These are phyloP conservation scores for Diplosoma virens DNA, from an alignment of 23 tunicate genomes.

Conservation along the genomic window DNA sequence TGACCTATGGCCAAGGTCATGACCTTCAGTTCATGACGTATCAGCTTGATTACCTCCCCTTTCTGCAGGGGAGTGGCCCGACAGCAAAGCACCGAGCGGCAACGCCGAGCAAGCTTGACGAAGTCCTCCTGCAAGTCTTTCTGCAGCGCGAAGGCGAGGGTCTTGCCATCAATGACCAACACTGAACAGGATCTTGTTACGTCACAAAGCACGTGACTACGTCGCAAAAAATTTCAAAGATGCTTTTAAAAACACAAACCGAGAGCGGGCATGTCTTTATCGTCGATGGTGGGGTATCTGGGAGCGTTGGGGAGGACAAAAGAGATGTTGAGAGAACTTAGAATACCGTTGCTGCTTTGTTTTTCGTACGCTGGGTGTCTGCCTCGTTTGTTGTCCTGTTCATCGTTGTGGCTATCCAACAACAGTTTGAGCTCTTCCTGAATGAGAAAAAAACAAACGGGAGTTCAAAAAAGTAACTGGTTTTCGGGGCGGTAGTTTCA, in stretches of 20 bases:
- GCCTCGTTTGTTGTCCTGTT: constrained; percentile 56
- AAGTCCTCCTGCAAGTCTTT: constrained; percentile 77
- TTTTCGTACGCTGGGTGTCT: constrained; percentile 29
- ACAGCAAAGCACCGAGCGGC: constrained; percentile 90
- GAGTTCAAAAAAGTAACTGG: not conserved
- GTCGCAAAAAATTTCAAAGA: not conserved
- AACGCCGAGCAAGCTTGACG: constrained; percentile 59
- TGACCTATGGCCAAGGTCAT: constrained; percentile 93
- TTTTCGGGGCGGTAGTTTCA: not conserved
- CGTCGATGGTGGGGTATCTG: constrained; percentile 47
- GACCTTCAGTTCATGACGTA: constrained; percentile 62
- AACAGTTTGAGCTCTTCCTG: constrained; percentile 59
- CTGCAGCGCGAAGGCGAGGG: constrained; percentile 77
- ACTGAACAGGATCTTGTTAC: constrained; percentile 21
- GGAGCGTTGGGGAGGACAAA: constrained; percentile 49
- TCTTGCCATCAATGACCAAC: constrained; percentile 83
- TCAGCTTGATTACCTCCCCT: constrained; percentile 90
- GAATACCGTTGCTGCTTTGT: constrained; percentile 18
- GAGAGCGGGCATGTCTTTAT: constrained; percentile 59
- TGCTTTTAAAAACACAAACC: constrained; percentile 25
- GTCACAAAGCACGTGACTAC: not conserved
- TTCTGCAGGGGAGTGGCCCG: constrained; percentile 95
- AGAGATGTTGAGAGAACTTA: constrained; percentile 41
- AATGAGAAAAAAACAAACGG: not conserved
- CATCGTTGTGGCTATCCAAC: constrained; percentile 48